A percentile compares a stretch with the other conserved stretches of the same genome.
phyloP scores from a whole-genome alignment of 2,797 vertebrate genomes.

The Huso huso region DNA sequence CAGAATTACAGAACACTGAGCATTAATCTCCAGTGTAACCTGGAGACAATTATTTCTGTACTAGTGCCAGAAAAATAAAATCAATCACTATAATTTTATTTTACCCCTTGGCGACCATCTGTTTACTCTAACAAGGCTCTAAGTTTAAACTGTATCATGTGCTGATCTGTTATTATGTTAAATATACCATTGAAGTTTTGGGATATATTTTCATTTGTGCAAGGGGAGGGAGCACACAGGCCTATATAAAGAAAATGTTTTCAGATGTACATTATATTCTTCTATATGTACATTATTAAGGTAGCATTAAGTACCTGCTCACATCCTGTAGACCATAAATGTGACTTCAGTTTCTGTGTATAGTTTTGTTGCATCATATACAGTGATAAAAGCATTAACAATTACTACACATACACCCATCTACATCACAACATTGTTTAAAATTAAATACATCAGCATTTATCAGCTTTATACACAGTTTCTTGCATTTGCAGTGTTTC shows the following conservation, averaged over 20 bases:
- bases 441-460: no score
- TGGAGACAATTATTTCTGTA: conserved; percentile 45
- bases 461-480: no score
- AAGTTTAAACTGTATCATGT: conserved; percentile 45
- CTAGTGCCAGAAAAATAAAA: conserved; percentile 52
- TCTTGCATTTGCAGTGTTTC: no score
- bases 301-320: background rate
- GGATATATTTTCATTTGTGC: conserved; percentile 59
- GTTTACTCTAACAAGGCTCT: conserved; percentile 50
- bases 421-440: no score
- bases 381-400: no score
- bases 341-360: no score
- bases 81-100: conserved; percentile 55
- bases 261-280: background rate
- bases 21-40: conserved; percentile 46
- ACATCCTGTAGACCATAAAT: no score
- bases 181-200: conserved; percentile 61
- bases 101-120: conserved; percentile 43
- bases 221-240: conserved; percentile 28
- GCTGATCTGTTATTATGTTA: conserved; percentile 52
- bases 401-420: no score
- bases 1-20: conserved; percentile 56
- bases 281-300: conserved; percentile 9
- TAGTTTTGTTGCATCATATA: no score
- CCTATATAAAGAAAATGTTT: background rate